Conservation (phyloP, 2,113 vertebrate species). For the Phalacrocorax carbo region DNA sequence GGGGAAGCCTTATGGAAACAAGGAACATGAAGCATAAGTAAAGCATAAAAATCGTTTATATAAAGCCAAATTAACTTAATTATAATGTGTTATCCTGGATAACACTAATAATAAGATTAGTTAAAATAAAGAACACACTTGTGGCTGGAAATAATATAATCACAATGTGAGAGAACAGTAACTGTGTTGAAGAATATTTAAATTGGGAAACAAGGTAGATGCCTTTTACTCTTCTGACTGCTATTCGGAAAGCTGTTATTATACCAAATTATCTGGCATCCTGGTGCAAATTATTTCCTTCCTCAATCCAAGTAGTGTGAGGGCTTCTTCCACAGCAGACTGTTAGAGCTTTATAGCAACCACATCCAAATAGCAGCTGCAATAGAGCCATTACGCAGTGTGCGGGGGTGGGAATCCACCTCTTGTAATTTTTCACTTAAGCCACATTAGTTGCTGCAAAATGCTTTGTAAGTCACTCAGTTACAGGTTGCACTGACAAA, state of each 20-base stretch:
- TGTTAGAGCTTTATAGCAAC: background rate
- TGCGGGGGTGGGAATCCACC: background rate
- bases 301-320: constrained; percentile 58
- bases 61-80: background rate
- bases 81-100: background rate
- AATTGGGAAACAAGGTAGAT: background rate
- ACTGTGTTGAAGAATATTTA: background rate
- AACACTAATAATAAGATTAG: background rate
- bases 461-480: background rate
- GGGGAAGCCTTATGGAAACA: background rate
- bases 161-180: background rate
- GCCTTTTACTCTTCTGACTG: background rate
- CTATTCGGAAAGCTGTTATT: constrained; percentile 44
- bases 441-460: background rate
- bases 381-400: background rate
- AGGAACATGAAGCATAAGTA: background rate
- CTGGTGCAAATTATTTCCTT: constrained; percentile 70
- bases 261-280: constrained; percentile 49
- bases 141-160: background rate
- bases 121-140: background rate
- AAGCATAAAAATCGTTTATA: background rate
- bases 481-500: background rate
- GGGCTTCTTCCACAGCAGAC: background rate
- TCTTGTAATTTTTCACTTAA: background rate
- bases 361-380: constrained; percentile 13